phyloP scores from a whole-genome alignment of 2,797 vertebrate genomes.

The Coregonus suidteri region DNA sequence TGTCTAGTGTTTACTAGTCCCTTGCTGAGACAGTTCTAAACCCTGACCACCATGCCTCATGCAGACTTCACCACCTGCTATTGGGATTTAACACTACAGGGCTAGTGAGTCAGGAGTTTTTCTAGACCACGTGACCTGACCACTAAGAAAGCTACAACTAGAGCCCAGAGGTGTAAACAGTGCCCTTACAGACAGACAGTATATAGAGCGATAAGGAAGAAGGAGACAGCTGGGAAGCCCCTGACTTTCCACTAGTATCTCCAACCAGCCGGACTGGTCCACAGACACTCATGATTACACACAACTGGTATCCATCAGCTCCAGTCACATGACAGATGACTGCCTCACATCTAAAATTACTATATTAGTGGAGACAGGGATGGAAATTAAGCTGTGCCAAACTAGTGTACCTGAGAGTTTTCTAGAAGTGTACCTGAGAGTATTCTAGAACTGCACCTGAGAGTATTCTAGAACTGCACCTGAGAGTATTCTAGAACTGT shows the following conservation, averaged over 20 bases:
- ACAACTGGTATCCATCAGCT: neutral
- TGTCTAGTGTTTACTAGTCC: constrained; percentile 11
- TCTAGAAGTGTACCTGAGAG: neutral
- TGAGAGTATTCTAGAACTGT: too few species aligned
- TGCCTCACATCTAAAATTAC: too few species aligned
- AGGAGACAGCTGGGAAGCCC: neutral
- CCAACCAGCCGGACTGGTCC: neutral
- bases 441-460: neutral
- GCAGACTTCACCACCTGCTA: constrained; percentile 4
- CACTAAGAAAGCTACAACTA: neutral
- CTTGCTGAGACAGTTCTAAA: constrained; percentile 10
- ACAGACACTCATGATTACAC: neutral
- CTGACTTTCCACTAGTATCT: neutral
- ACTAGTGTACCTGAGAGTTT: neutral
- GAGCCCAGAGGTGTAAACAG: neutral
- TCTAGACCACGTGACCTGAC: neutral
- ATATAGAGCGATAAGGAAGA: neutral
- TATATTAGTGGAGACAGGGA: too few species aligned
- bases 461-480: neutral
- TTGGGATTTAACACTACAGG: neutral
- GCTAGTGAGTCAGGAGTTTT: neutral
- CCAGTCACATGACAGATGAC: neutral
- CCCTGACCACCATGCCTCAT: neutral
- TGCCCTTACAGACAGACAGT: neutral
- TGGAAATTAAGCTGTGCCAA: too few species aligned